Evolutionary conservation across 2,797 vertebrate species (phyloP), one percentile per base, ranked within the genome.

Genomic region (Pangasius krempfi): DNA sequence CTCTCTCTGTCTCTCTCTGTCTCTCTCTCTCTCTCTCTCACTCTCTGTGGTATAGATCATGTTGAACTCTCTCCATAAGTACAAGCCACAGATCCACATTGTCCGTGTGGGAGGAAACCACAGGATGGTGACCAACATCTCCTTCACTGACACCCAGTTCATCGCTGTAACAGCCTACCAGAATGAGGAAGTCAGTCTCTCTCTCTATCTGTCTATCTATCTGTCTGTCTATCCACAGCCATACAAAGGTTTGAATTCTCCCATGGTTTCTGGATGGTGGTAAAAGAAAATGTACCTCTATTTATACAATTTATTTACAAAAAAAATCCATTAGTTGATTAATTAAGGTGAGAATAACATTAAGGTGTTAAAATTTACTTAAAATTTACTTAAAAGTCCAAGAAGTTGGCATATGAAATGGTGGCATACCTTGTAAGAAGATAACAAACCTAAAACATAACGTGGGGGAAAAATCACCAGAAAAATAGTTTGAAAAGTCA

Each of bases 121-220:
- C 88, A 96, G 97, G 13, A 97, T 99, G 95, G 97, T 99, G 54
- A 98, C 97, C 93, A 98, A 98, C 92, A 96, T 98, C 60, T 98
- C 98, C 90, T 99, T 99, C 93, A 96, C 95, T 0, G 98, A 99
- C 89, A 98, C 98, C 0, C 98, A 98, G 94, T 99, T 99, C 94
- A 98, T 99, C 50, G 98, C 98, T 0, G 98, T 99, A 87, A 99
- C 98, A 0, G 98, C 98, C 89, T 99, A 99, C 89, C 98, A 99
- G 94, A 99, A 99, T 0, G 98, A 99, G 89, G 98, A 99, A 98
- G 98, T 99, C 91, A 90, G 95, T 87, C 44, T 79, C 2, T 86
- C 85, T 76, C 66, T 58, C 14, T n/a, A 64, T 58, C 40, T 68
- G 16, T 81, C 52, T 68, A 40, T 80, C 44, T 27, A 5, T 81